Percentiles rank a stretch among this genome's conserved stretches.
phyloP scores from a whole-genome alignment of 2,113 vertebrate genomes.

The Gymnogyps californianus region DNA sequence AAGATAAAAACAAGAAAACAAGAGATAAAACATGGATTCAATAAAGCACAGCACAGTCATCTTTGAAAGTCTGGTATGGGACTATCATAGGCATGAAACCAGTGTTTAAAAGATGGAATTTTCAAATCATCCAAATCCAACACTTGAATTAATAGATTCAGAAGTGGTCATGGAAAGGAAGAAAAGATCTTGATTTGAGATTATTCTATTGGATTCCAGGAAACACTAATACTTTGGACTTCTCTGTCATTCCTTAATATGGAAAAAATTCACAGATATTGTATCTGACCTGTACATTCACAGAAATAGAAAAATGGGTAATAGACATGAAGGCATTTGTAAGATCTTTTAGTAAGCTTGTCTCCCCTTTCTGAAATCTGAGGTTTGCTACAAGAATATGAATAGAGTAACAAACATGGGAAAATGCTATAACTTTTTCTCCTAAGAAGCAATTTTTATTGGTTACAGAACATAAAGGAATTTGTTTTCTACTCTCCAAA shows the following conservation, averaged over 20 bases:
- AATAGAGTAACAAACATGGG: not conserved
- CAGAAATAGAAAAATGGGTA: not conserved
- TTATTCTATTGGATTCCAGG: not conserved
- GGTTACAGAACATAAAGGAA: slow-evolving; percentile 43
- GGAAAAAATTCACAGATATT: not conserved
- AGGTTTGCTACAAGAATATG: not conserved
- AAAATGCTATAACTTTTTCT: not conserved
- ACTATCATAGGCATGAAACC: not conserved
- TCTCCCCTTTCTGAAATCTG: not conserved
- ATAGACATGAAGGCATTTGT: not conserved
- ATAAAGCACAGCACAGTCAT: not conserved
- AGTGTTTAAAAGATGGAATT: not conserved
- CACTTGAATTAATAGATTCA: not conserved
- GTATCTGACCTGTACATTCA: not conserved
- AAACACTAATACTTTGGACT: not conserved
- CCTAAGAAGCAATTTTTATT: slow-evolving; percentile 26
- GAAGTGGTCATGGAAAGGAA: not conserved
- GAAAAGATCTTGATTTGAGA: not conserved
- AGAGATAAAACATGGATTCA: not conserved
- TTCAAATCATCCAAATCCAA: not conserved
- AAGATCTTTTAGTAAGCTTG: not conserved
- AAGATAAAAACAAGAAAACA: not conserved
- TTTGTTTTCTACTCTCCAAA: slow-evolving; percentile 17
- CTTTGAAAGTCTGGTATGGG: not conserved
- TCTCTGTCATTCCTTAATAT: not conserved